Percentiles rank a stretch among this genome's conserved stretches.
Conservation (phyloP, 2,888 invertebrate genomes). For the Lissonota sp. region DNA sequence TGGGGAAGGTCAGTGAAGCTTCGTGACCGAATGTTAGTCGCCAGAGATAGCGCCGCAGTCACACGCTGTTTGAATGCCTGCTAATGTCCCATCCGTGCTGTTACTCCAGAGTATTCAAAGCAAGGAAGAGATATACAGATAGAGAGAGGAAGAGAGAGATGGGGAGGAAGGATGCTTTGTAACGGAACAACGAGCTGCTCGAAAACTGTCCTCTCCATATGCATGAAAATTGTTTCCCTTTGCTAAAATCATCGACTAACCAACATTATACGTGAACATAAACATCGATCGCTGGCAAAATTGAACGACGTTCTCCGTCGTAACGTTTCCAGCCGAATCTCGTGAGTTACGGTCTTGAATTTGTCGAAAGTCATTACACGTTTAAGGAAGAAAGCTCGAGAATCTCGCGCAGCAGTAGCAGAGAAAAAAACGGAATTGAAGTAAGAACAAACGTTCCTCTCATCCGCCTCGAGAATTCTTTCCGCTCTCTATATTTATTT, state of each 20-base stretch:
- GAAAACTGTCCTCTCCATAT: conserved; percentile 54
- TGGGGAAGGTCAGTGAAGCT: conserved; percentile 19
- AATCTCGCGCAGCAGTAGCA: neutral
- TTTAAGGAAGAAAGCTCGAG: neutral
- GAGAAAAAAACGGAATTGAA: conserved; percentile 31
- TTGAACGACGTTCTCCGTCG: too few species aligned
- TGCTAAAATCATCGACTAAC: conserved; percentile 35
- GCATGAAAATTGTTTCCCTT: conserved; percentile 57
- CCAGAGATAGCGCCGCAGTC: conserved; percentile 28
- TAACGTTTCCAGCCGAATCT: neutral
- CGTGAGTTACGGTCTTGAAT: neutral
- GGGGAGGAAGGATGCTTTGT: conserved; percentile 16
- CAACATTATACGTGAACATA: conserved; percentile 22
- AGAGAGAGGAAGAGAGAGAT: conserved; percentile 9
- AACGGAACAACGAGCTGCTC: conserved; percentile 42
- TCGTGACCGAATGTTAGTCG: conserved; percentile 21
- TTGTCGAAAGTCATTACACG: neutral
- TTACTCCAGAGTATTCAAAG: conserved; percentile 3
- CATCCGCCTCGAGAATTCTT: conserved; percentile 30
- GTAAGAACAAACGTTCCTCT: conserved; percentile 46
- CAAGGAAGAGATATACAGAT: neutral
- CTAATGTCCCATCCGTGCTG: conserved; percentile 19
- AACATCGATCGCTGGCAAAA: too few species aligned
- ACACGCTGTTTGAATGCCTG: conserved; percentile 4
- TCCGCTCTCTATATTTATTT: conserved; percentile 25